Evolutionary conservation across 2,888 invertebrate genomes (phyloP).

Genomic region (Campoplex capitator): DNA sequence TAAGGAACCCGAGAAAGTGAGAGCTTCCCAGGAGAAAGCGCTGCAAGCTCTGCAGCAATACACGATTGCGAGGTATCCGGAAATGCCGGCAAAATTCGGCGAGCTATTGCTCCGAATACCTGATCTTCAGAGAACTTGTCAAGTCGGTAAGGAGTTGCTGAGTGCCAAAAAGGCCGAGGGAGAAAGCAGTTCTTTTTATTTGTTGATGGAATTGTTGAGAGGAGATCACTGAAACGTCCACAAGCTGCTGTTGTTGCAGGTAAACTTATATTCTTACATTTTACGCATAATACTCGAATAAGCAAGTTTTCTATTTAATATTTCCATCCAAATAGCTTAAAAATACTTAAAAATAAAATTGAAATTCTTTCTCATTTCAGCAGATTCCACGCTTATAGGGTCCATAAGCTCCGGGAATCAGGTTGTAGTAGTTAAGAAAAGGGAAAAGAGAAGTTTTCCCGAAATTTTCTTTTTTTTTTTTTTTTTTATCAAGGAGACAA

Average conservation of each 20-base stretch:
- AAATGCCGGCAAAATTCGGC: conserved; percentile 97
- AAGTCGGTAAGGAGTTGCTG: conserved; percentile 97
- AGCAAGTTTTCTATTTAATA: background rate
- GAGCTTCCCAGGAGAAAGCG: conserved; percentile 97
- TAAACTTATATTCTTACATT: conserved; percentile 27
- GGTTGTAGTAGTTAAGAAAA: conserved; percentile 75
- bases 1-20: conserved; percentile 96
- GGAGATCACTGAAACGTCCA: conserved; percentile 92
- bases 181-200: conserved; percentile 95
- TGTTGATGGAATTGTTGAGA: conserved; percentile 97
- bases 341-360: background rate
- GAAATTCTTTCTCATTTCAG: conserved; percentile 62
- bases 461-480: conserved; percentile 51
- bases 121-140: conserved; percentile 97
- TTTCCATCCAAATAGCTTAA: background rate
- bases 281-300: background rate
- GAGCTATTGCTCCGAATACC: conserved; percentile 96
- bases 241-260: conserved; percentile 65
- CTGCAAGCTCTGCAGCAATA: conserved; percentile 96
- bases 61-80: conserved; percentile 95
- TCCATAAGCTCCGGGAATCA: conserved; percentile 81
- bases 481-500: conserved; percentile 66
- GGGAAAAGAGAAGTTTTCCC: conserved; percentile 20
- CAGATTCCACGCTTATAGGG: conserved; percentile 81
- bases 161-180: conserved; percentile 92